A percentile compares a stretch with the other conserved stretches of the same genome.
Evolutionary conservation across 2,888 invertebrate genomes (phyloP).

Genomic region (Diploptera punctata): DNA sequence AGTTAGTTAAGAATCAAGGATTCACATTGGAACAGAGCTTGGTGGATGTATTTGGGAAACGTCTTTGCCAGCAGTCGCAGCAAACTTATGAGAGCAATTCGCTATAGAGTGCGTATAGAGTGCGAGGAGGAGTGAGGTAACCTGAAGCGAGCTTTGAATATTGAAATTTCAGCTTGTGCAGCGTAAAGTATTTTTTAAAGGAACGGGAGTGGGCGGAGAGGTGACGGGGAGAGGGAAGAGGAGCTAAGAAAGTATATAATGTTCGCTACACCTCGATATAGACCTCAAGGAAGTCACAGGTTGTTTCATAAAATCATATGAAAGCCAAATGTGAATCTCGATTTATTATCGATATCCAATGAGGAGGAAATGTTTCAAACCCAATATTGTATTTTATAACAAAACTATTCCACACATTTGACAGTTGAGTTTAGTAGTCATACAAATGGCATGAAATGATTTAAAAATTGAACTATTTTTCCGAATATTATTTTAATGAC

Average conservation of each 20-base stretch:
- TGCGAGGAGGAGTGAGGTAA: not conserved
- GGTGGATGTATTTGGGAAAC: not conserved
- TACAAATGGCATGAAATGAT: no score
- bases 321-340: not conserved
- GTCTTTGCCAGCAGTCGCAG: conserved; percentile 2
- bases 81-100: conserved; percentile 18
- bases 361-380: no score
- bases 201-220: not conserved
- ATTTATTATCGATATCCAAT: no score
- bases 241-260: not conserved
- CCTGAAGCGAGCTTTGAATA: conserved; percentile 11
- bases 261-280: not conserved
- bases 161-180: conserved; percentile 13
- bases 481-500: no score
- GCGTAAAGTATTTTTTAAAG: conserved; percentile 17
- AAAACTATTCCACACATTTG: no score
- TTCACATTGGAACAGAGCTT: not conserved
- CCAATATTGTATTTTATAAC: no score
- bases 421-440: no score
- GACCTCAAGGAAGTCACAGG: not conserved
- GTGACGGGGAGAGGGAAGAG: not conserved
- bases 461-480: no score
- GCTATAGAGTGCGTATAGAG: conserved; percentile 18
- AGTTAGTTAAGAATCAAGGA: not conserved
- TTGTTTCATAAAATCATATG: not conserved